These are phyloP conservation scores for Drosophila pachea DNA, from an alignment of 1,140 invertebrate species.

Conservation along the genomic window DNA sequence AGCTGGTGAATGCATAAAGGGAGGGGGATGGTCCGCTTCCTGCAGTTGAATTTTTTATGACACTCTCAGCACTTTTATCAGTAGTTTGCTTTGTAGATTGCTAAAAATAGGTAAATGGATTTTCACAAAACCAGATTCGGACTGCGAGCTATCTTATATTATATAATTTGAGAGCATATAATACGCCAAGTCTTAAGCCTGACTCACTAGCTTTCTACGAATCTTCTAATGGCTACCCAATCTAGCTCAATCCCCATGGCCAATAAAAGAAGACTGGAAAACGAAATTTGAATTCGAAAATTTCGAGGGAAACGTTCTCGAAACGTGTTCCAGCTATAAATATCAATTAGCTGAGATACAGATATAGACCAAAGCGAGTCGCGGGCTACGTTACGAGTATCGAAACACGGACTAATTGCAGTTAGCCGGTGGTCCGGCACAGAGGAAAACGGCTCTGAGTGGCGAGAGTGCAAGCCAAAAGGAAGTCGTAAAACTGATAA, in stretches of 20 bases:
- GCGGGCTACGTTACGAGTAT: constrained; percentile 24
- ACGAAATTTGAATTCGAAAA: background rate
- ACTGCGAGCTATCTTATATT: background rate
- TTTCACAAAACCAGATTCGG: background rate
- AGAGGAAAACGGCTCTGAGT: background rate
- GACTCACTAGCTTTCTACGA: background rate
- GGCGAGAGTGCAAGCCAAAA: constrained; percentile 27
- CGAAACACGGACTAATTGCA: constrained; percentile 63
- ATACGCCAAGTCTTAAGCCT: background rate
- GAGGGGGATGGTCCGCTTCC: constrained; percentile 15
- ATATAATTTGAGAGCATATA: too few species aligned
- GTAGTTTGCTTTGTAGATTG: background rate
- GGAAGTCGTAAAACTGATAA: constrained; percentile 73
- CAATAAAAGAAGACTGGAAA: constrained; percentile 14
- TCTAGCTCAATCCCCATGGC: constrained; percentile 1
- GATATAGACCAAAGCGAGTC: constrained; percentile 37
- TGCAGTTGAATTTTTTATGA: constrained; percentile 32
- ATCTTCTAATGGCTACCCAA: background rate
- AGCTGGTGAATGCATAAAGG: constrained; percentile 38
- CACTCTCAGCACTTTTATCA: constrained; percentile 6
- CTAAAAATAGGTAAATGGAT: background rate
- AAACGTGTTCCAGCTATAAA: constrained; percentile 65
- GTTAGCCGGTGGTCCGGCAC: constrained; percentile 52
- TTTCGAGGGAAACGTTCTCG: constrained; percentile 18
- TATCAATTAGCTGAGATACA: constrained; percentile 67